Evolutionary conservation across 2,888 invertebrate species (phyloP).

Genomic region (Bellardia bayeri): DNA sequence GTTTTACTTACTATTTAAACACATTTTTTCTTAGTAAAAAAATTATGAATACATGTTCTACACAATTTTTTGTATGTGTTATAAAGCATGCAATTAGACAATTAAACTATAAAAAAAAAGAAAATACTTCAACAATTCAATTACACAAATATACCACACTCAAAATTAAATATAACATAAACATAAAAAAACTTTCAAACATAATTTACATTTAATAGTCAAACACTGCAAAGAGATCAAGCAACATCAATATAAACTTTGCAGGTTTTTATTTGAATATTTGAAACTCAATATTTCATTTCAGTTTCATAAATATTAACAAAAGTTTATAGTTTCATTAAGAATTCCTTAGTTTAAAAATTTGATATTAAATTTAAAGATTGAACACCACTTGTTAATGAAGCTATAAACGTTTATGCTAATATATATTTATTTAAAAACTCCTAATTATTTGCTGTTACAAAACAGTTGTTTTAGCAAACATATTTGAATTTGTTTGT

Average conservation of each 20-base stretch:
- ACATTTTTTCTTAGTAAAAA: background rate
- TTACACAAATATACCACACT: conserved; percentile 44
- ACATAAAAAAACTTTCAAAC: no score
- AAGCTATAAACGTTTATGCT: background rate
- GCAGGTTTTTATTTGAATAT: no score
- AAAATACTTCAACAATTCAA: conserved; percentile 67
- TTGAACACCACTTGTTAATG: no score
- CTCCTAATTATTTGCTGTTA: background rate
- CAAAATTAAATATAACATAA: background rate
- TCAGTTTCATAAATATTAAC: background rate
- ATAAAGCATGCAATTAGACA: conserved; percentile 47
- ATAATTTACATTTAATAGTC: no score
- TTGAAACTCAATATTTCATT: background rate
- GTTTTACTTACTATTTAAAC: background rate
- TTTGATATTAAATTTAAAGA: no score
- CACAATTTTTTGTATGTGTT: conserved; percentile 22
- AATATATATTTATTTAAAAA: no score
- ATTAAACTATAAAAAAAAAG: conserved; percentile 26
- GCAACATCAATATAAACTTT: no score
- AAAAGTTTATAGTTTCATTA: background rate
- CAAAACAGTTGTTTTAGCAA: background rate
- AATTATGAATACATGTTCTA: conserved; percentile 9
- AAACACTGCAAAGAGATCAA: no score
- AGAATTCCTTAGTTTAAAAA: no score
- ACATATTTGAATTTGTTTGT: background rate